Conservation (phyloP, 92 coral and sea anemone genomes). For the Phenganax marumi region DNA sequence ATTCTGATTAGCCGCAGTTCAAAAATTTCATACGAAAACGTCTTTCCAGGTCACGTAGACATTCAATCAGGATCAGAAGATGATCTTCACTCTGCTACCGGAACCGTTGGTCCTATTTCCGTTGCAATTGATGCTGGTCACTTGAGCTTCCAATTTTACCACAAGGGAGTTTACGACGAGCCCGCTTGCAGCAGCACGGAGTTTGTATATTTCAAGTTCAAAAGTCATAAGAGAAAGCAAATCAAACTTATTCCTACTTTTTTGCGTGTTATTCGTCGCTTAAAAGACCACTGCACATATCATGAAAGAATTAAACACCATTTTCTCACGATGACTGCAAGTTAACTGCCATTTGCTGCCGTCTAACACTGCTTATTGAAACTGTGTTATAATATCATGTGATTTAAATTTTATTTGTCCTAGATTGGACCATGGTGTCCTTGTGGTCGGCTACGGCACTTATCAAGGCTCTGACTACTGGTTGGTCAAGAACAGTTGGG, state of each 20-base stretch:
- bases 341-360: too few species aligned
- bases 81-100: slow-evolving; percentile 71
- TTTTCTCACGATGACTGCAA: too few species aligned
- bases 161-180: slow-evolving; percentile 75
- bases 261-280: too few species aligned
- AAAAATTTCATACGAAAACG: not conserved
- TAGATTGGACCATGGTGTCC: slow-evolving; percentile 81
- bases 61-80: slow-evolving; percentile 58
- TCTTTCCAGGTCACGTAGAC: slow-evolving; percentile 67
- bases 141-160: slow-evolving; percentile 71
- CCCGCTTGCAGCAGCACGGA: slow-evolving; percentile 8
- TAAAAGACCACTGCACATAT: too few species aligned
- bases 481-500: slow-evolving; percentile 93
- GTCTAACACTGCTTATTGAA: too few species aligned
- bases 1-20: not conserved
- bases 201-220: not conserved
- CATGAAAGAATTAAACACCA: too few species aligned
- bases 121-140: slow-evolving; percentile 87
- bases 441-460: slow-evolving; percentile 76
- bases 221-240: too few species aligned
- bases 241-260: too few species aligned
- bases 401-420: too few species aligned
- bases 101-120: slow-evolving; percentile 83
- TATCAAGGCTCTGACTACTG: slow-evolving; percentile 68
- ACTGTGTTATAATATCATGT: too few species aligned